phyloP scores from a whole-genome alignment of 1,140 invertebrate species.

The Stegodyphus mimosarum region DNA sequence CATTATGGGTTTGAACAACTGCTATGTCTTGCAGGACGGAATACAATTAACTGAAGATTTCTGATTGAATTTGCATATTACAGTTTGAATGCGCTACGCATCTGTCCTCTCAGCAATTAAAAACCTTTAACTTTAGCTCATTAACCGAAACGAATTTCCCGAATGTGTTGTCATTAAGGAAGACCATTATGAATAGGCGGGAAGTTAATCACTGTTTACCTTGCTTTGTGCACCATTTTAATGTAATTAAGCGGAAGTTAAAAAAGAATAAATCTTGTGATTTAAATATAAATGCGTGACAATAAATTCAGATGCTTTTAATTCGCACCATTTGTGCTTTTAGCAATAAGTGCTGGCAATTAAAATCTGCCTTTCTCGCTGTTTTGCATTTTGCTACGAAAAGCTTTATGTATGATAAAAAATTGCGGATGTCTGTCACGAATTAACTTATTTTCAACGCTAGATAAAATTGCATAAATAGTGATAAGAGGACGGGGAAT shows the following conservation, averaged over 20 bases:
- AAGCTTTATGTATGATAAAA: no score
- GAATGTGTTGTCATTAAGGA: slow-evolving; percentile 54
- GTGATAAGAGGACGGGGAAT: no score
- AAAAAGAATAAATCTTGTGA: slow-evolving; percentile 2
- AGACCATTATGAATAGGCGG: slow-evolving; percentile 44
- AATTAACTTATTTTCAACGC: no score
- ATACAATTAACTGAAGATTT: slow-evolving; percentile 41
- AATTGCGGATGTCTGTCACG: no score
- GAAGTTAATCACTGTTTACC: slow-evolving; percentile 51
- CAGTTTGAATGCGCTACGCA: neutral
- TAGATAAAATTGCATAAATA: no score
- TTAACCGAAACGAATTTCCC: slow-evolving; percentile 17
- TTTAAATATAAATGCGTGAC: slow-evolving; percentile 53
- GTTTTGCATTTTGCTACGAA: neutral
- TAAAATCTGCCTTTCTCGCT: slow-evolving; percentile 1
- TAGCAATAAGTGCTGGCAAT: slow-evolving; percentile 17
- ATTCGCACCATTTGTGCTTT: neutral
- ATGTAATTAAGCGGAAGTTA: slow-evolving; percentile 36
- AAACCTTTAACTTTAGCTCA: slow-evolving; percentile 56
- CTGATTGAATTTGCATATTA: slow-evolving; percentile 39
- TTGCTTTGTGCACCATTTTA: slow-evolving; percentile 41
- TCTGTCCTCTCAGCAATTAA: slow-evolving; percentile 22
- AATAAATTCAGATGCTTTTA: slow-evolving; percentile 35
- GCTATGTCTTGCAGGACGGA: neutral
- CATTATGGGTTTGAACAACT: slow-evolving; percentile 11